Percentiles rank a stretch among this genome's conserved stretches.
These are phyloP conservation scores for Pammene aurita DNA, from an alignment of 2,888 invertebrate species.

Conservation along the genomic window DNA sequence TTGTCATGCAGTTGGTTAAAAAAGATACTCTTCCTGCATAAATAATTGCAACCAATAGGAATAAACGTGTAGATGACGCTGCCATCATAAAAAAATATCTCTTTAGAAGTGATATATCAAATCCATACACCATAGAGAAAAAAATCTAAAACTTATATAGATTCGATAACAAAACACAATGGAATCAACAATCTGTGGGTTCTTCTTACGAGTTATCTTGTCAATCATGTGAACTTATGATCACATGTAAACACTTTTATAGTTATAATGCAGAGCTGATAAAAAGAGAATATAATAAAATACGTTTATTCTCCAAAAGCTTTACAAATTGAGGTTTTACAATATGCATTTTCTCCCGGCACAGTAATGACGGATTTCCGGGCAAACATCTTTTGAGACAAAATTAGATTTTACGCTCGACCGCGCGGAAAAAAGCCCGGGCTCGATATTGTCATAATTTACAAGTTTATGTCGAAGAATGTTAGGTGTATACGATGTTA, in stretches of 20 bases:
- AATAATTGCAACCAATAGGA: no score
- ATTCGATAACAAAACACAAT: no score
- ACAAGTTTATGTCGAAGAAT: slow-evolving; percentile 25
- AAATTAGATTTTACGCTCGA: slow-evolving; percentile 70
- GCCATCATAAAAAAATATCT: no score
- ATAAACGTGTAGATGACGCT: no score
- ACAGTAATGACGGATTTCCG: slow-evolving; percentile 39
- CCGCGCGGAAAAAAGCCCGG: slow-evolving; percentile 61
- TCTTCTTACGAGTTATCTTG: no score
- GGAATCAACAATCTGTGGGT: no score
- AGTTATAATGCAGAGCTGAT: background rate
- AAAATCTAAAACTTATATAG: no score
- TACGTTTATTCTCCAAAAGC: background rate
- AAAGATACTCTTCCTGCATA: no score
- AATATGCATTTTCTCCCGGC: slow-evolving; percentile 19
- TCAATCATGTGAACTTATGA: no score
- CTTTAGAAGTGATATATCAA: no score
- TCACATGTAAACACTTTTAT: background rate
- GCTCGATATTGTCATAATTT: slow-evolving; percentile 41
- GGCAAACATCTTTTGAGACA: slow-evolving; percentile 53
- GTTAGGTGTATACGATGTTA: slow-evolving; percentile 29
- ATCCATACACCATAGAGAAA: no score
- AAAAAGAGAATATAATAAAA: background rate
- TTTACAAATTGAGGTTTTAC: slow-evolving; percentile 20
- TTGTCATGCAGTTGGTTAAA: no score